phyloP scores from a whole-genome alignment of 2,797 vertebrate genomes.

The Notoglanidium macrostoma region DNA sequence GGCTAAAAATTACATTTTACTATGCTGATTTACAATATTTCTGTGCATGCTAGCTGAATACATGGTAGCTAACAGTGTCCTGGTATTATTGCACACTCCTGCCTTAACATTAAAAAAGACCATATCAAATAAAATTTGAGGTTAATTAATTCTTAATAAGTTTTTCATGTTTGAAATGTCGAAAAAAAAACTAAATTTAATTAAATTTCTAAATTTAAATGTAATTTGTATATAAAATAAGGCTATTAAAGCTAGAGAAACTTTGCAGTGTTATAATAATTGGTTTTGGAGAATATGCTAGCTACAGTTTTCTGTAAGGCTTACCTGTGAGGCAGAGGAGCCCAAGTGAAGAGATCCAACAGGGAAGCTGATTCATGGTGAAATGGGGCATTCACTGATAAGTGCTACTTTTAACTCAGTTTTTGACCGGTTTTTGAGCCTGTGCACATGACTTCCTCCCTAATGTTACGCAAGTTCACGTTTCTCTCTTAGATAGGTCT shows the following conservation, averaged over 20 bases:
- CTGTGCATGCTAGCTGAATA: background rate
- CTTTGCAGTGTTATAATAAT: background rate
- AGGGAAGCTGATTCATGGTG: constrained; percentile 14
- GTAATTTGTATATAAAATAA: background rate
- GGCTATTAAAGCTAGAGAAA: background rate
- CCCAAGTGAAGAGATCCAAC: background rate
- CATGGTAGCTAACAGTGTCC: background rate
- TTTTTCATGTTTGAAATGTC: background rate
- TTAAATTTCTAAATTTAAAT: background rate
- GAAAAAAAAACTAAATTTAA: background rate
- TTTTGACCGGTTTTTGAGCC: background rate
- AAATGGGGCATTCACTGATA: background rate
- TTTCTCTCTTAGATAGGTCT: background rate
- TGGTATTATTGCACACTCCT: no score
- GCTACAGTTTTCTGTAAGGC: background rate
- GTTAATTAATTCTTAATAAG: background rate
- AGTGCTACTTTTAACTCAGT: background rate
- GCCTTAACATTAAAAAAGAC: background rate
- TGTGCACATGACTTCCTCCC: constrained; percentile 11
- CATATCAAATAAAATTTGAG: background rate
- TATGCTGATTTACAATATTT: background rate
- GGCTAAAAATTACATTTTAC: background rate
- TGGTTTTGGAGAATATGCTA: background rate
- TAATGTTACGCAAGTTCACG: background rate
- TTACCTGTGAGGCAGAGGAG: constrained; percentile 14